phyloP scores from a whole-genome alignment of 2,113 vertebrate genomes.

The Leucosticte australis region DNA sequence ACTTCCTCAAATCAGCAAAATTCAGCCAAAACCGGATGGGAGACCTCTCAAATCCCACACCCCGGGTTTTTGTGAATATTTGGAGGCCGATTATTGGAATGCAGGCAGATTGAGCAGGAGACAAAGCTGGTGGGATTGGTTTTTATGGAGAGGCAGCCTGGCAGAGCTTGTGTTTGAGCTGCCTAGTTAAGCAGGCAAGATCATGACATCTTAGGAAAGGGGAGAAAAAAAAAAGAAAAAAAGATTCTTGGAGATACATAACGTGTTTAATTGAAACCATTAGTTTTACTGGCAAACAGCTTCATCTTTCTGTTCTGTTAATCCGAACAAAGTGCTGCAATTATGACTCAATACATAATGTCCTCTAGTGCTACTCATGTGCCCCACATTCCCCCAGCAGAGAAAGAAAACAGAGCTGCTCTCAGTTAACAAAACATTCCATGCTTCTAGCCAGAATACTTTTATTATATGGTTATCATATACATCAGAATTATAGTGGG shows the following conservation, averaged over 20 bases:
- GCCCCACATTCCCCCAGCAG: not conserved
- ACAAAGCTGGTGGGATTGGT: not conserved
- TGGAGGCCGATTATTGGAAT: not conserved
- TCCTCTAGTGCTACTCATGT: slow-evolving; percentile 39
- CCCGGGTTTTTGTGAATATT: not conserved
- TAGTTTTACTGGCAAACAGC: slow-evolving; percentile 50
- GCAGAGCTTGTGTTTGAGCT: not conserved
- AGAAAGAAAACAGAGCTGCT: slow-evolving; percentile 23
- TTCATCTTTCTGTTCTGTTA: slow-evolving; percentile 57
- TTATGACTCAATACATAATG: slow-evolving; percentile 59
- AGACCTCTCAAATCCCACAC: not conserved
- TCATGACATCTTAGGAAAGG: not conserved
- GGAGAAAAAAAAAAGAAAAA: not conserved
- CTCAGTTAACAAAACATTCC: slow-evolving; percentile 57
- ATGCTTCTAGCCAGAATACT: slow-evolving; percentile 76
- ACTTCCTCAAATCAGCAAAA: not conserved
- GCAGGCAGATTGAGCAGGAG: not conserved
- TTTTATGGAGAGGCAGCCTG: not conserved
- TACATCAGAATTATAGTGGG: slow-evolving; percentile 68
- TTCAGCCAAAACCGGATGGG: not conserved
- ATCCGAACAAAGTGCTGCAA: slow-evolving; percentile 69
- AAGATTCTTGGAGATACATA: not conserved
- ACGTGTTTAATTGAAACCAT: not conserved
- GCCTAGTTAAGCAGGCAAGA: not conserved
- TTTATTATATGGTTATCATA: slow-evolving; percentile 83